Evolutionary conservation across 92 coral and sea anemone species (phyloP).

Genomic region (Epizoanthus rinbou): DNA sequence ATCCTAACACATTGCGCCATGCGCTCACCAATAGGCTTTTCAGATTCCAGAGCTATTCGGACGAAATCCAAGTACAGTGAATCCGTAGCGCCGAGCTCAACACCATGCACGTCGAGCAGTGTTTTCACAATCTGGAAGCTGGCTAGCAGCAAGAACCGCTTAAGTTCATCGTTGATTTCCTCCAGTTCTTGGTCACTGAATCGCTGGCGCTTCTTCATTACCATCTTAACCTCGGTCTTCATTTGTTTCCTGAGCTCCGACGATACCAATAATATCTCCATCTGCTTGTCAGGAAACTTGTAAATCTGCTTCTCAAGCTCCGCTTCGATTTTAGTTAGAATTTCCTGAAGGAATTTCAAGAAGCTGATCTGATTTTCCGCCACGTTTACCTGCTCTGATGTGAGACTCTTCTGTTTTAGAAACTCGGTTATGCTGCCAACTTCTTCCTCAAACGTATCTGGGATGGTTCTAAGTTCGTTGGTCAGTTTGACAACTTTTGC

Average conservation of each 20-base stretch:
- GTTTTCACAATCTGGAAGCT: conserved; percentile 47
- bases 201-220: conserved; percentile 60
- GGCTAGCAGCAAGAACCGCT: conserved; percentile 58
- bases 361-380: conserved; percentile 81
- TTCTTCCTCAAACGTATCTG: conserved; percentile 34
- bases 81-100: conserved; percentile 16
- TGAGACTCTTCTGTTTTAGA: conserved; percentile 33
- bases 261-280: conserved; percentile 21
- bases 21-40: conserved; percentile 58
- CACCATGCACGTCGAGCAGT: conserved; percentile 43
- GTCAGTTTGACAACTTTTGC: neutral
- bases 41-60: conserved; percentile 53
- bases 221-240: conserved; percentile 42
- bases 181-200: conserved; percentile 85
- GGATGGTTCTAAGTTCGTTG: neutral
- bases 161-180: conserved; percentile 78
- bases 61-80: conserved; percentile 16
- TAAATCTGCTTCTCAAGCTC: conserved; percentile 12
- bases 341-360: conserved; percentile 54
- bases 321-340: neutral
- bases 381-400: conserved; percentile 65
- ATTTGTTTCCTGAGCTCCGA: conserved; percentile 27
- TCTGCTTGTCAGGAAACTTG: conserved; percentile 14
- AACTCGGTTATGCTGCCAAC: neutral
- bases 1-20: neutral